Conservation (phyloP, 2,888 invertebrate species). For the Phengaris arion region DNA sequence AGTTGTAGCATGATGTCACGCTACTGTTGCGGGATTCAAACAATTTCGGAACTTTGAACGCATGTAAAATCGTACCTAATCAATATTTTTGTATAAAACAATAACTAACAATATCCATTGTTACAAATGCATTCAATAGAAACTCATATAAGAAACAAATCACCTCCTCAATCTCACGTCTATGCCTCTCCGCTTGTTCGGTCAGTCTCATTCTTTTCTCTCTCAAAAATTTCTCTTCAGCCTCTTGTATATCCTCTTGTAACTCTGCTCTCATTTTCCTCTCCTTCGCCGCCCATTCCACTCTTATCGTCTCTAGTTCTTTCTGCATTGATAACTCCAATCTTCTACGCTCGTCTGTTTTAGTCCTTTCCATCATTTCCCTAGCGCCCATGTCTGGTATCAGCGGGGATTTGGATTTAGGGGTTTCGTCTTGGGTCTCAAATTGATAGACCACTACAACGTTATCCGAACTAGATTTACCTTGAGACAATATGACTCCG, state of each 20-base stretch:
- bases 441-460: slow-evolving; percentile 74
- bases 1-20: no score
- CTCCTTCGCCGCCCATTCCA: slow-evolving; percentile 78
- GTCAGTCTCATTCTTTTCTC: slow-evolving; percentile 66
- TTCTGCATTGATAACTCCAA: slow-evolving; percentile 68
- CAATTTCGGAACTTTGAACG: no score
- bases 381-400: slow-evolving; percentile 64
- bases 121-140: no score
- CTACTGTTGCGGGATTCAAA: no score
- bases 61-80: no score
- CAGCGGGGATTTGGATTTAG: slow-evolving; percentile 61
- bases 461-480: slow-evolving; percentile 67
- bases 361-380: slow-evolving; percentile 67
- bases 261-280: slow-evolving; percentile 77
- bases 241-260: slow-evolving; percentile 72
- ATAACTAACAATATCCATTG: no score
- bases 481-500: slow-evolving; percentile 70
- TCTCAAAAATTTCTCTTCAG: slow-evolving; percentile 66
- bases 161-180: slow-evolving; percentile 70
- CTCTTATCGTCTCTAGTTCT: slow-evolving; percentile 76
- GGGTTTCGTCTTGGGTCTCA: slow-evolving; percentile 60
- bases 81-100: no score
- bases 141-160: slow-evolving; percentile 33
- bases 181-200: slow-evolving; percentile 69
- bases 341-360: slow-evolving; percentile 61